Percentiles rank a stretch among this genome's conserved stretches.
phyloP scores from a whole-genome alignment of 2,888 invertebrate species.

The Spisula subtruncata region DNA sequence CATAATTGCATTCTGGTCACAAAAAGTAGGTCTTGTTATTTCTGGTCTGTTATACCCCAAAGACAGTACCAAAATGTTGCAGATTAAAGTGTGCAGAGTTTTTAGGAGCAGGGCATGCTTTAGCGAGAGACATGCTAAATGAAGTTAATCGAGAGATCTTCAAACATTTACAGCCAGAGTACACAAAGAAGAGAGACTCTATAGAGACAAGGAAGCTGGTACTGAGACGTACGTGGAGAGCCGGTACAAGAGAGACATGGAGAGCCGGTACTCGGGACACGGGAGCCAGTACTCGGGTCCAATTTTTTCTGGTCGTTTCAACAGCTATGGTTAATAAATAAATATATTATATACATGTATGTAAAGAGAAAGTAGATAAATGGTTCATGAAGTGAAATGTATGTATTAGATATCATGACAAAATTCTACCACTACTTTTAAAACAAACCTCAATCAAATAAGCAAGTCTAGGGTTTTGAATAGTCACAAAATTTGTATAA shows the following conservation, averaged over 20 bases:
- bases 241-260: not conserved
- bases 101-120: constrained; percentile 66
- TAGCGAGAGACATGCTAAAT: constrained; percentile 68
- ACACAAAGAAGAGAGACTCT: not conserved
- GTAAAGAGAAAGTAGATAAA: not conserved
- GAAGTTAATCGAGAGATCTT: constrained; percentile 34
- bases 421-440: constrained; percentile 19
- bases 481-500: constrained; percentile 15
- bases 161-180: constrained; percentile 17
- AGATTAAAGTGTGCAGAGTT: constrained; percentile 78
- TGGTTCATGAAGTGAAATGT: not conserved
- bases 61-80: constrained; percentile 75
- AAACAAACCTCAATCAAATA: not conserved
- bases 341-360: constrained; percentile 11
- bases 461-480: constrained; percentile 14
- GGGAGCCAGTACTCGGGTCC: not conserved
- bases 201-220: not conserved
- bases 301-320: not conserved
- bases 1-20: constrained; percentile 66
- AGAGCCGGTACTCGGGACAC: not conserved
- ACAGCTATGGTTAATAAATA: constrained; percentile 18
- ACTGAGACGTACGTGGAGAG: too few species aligned
- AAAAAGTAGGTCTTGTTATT: constrained; percentile 62
- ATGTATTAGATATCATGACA: constrained; percentile 15
- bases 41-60: constrained; percentile 71